Evolutionary conservation across 2,797 vertebrate species (phyloP).

Genomic region (Tapirus indicus): DNA sequence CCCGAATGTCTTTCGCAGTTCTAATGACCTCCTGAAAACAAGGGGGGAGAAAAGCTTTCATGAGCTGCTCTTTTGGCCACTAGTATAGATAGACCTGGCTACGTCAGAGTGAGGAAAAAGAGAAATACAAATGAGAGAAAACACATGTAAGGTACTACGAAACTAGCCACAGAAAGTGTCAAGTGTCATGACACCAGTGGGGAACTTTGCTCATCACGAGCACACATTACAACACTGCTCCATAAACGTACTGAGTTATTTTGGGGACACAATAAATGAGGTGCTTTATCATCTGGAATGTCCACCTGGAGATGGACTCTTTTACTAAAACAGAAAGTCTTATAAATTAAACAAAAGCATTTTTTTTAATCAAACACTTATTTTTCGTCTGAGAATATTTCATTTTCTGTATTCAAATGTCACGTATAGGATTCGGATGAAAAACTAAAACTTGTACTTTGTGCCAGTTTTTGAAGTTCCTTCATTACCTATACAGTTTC

Average conservation of each 20-base stretch:
- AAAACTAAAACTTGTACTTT: slow-evolving; percentile 25
- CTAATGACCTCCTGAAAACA: not conserved
- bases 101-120: too few species aligned
- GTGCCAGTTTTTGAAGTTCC: not conserved
- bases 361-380: not conserved
- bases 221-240: not conserved
- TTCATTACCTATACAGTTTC: slow-evolving; percentile 46
- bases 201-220: fast-evolving
- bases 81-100: not conserved
- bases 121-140: not conserved
- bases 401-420: not conserved
- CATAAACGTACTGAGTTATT: not conserved
- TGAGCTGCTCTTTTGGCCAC: not conserved
- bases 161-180: not conserved
- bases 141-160: not conserved
- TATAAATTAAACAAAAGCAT: slow-evolving; percentile 30
- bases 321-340: slow-evolving; percentile 19
- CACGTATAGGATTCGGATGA: not conserved
- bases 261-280: not conserved
- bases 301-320: not conserved
- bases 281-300: not conserved
- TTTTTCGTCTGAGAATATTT: slow-evolving; percentile 7
- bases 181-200: fast-evolving
- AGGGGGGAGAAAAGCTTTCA: not conserved
- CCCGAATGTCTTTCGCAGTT: not conserved